Base-by-base conservation (phyloP, 1,140 invertebrate genomes). In the Atta texana region DNA sequence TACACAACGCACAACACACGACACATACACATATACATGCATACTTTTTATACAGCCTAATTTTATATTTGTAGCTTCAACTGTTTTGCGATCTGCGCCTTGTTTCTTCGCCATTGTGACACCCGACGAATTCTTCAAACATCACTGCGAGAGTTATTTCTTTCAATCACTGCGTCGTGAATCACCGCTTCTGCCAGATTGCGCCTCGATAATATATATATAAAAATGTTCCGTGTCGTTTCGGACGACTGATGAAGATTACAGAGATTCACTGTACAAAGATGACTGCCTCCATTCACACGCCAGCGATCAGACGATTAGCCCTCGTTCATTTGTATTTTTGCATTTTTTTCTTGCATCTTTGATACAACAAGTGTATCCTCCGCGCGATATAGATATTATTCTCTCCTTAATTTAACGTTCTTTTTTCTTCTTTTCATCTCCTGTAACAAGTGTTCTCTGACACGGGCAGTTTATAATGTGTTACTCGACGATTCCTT, bases 41-140 rank as follows among this genome's bases (percentile, higher is more conserved):
- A 69, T 74, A 91, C 87, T 93, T 92, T 92, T 93, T 94, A 92
- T 93, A 92, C 92, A 95, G 93, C 91, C 93, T 94, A 93, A 94
- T 94, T 93, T 94, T 94, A 91, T 94, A 95, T 93, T 93, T 92
- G 88, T 90, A 89, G 87, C 69, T 92, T 87, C 59, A 85, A 90
- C 76, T 81, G 21, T 81, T 51, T 81, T 68, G 71, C 69, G 68
- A 31, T 90, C 55, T 80, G 86, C 86, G 61, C 66, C 69, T 74
- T 57, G 16, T 90, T 90, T 86, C 68, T 51, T 86, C 63, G 57
- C n/a, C 12, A 57, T 39, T 12, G 44, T 53, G 77, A 86, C 21
- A 69, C 39, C 14, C 12, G 53, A 75, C 31, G 72, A 74, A 75
- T 34, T 51, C 21, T 55, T 34, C 31, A 75, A 75, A 44, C n/a